Evolutionary conservation across 2,113 vertebrate genomes (phyloP), one percentile per base, ranked within the genome.

Genomic region (Amazona guildingii): DNA sequence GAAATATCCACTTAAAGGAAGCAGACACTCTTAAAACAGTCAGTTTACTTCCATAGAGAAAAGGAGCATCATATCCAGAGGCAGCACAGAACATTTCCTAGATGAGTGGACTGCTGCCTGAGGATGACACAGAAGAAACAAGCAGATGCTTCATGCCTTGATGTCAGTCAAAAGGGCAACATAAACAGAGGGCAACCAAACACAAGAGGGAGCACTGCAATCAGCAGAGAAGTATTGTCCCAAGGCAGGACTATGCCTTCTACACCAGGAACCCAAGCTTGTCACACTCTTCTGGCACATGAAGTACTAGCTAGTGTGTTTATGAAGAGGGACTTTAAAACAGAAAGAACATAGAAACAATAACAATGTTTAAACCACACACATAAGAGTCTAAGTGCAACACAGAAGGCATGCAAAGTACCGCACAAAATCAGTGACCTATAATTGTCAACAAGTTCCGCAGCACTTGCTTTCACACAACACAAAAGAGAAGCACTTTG

Each of bases 141-240:
- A 17, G 3, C 7, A 63, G 43, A 55, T 51, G 51, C n/a, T 61
- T 28, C 23, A 4, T 10, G 35, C 29, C 61, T 33, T 31, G 39
- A 2, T 11, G 14, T 12, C 41, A 35, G 62, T 3, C 19, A 6
- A 10, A 20, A 78, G 83, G 72, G 51, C 67, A 54, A 69, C 41
- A 6, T 0, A 10, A 67, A 73, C 24, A 17, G 29, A 87, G 16
- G 16, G 19, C 74, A 78, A 82, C 52, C 61, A 27, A 25, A 17
- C 57, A 11, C 25, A 12, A 54, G 82, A 87, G 87, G 85, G 75
- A 92, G 75, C 2, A 4, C 52, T 0, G 6, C 1, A 0, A 76
- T 21, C 68, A 49, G 54, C 68, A 23, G 39, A 72, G 39, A 68
- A 74, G 59, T 2, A 0, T 0, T 2, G 0, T 33, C 25, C 39